A percentile compares a stretch with the other conserved stretches of the same genome.
phyloP scores from a whole-genome alignment of 2,113 vertebrate genomes.

The Hemibagrus wyckioides region DNA sequence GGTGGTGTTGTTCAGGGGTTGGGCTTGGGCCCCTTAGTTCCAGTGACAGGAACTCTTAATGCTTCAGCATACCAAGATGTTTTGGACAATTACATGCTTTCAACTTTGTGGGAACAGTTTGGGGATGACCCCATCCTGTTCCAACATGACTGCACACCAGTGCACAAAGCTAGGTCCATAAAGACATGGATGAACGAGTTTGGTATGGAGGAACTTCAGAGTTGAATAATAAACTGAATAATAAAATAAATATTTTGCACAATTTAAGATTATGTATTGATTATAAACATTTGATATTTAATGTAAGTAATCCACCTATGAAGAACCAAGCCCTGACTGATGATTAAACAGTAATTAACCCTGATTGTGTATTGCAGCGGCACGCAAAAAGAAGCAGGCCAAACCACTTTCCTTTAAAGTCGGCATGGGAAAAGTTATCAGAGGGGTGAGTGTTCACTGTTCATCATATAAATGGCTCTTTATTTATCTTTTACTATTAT shows the following conservation, averaged over 20 bases:
- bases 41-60: too few species aligned
- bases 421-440: constrained; percentile 90
- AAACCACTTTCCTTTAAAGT: constrained; percentile 96
- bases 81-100: too few species aligned
- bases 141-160: too few species aligned
- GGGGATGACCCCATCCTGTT: too few species aligned
- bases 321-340: not conserved
- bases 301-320: not conserved
- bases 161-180: too few species aligned
- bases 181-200: too few species aligned
- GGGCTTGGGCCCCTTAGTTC: too few species aligned
- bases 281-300: not conserved
- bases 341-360: not conserved
- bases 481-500: not conserved
- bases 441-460: constrained; percentile 79
- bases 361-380: constrained; percentile 70
- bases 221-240: not conserved
- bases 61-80: too few species aligned
- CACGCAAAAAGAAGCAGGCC: constrained; percentile 91
- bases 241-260: not conserved
- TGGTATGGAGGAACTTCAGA: too few species aligned
- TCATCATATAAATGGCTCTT: not conserved
- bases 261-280: not conserved
- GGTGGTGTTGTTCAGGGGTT: too few species aligned
- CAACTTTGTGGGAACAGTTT: too few species aligned